Evolutionary conservation across 1,140 invertebrate species (phyloP).

Genomic region (Acarapis woodi): DNA sequence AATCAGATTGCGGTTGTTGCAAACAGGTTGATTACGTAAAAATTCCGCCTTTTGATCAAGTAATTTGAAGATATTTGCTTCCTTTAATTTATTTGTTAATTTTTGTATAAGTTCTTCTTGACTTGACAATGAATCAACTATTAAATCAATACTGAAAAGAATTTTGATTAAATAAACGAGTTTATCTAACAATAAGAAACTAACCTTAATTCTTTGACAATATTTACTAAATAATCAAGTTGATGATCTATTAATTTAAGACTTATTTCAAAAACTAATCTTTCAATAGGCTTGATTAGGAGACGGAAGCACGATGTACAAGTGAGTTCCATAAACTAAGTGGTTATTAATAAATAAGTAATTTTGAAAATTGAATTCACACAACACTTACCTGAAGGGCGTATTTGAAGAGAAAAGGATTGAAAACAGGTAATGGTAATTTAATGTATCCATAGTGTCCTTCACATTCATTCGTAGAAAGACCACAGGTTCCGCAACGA

Average conservation of each 20-base stretch:
- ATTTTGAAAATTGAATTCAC: background rate
- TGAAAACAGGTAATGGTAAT: slow-evolving; percentile 61
- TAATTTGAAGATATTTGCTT: too few species aligned
- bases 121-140: too few species aligned
- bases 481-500: slow-evolving; percentile 49
- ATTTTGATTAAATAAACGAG: too few species aligned
- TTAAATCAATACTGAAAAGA: too few species aligned
- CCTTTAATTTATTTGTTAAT: too few species aligned
- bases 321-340: slow-evolving; percentile 26
- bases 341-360: slow-evolving; percentile 9
- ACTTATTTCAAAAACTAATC: slow-evolving; percentile 31
- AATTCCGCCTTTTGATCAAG: too few species aligned
- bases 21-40: too few species aligned
- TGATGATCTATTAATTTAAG: slow-evolving; percentile 42
- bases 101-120: too few species aligned
- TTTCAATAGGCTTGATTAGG: slow-evolving; percentile 11
- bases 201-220: too few species aligned
- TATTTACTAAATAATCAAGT: slow-evolving; percentile 33
- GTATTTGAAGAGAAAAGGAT: slow-evolving; percentile 57
- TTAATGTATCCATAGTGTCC: slow-evolving; percentile 88
- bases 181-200: too few species aligned
- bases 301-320: slow-evolving; percentile 23
- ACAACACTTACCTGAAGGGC: slow-evolving; percentile 27
- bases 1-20: too few species aligned
- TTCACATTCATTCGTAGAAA: slow-evolving; percentile 34